phyloP scores from a whole-genome alignment of 2,888 invertebrate genomes.

The Crossocerus cetratus region DNA sequence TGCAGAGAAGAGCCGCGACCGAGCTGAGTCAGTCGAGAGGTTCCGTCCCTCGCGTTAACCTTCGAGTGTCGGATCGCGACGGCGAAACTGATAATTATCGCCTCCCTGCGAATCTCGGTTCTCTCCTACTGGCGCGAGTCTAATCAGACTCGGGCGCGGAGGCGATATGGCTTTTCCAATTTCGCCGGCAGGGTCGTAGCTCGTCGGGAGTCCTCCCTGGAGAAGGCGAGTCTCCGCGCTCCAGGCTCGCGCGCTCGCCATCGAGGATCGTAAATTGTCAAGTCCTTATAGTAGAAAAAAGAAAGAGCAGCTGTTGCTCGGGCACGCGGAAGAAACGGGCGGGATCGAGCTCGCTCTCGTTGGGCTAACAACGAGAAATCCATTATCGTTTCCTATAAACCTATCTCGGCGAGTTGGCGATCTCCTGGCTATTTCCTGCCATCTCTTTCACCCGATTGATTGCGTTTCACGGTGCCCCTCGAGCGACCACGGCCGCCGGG shows the following conservation, averaged over 20 bases:
- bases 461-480: neutral
- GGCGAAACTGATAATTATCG: neutral
- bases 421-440: too few species aligned
- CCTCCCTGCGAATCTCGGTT: too few species aligned
- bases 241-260: neutral
- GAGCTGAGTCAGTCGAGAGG: neutral
- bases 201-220: constrained; percentile 18
- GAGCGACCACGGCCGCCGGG: too few species aligned
- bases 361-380: too few species aligned
- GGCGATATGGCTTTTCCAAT: constrained; percentile 20
- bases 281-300: too few species aligned
- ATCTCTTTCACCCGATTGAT: constrained; percentile 6
- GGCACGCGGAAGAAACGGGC: too few species aligned
- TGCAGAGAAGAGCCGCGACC: too few species aligned
- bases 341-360: too few species aligned
- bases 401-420: too few species aligned
- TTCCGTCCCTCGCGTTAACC: neutral
- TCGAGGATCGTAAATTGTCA: neutral
- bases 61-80: constrained; percentile 4
- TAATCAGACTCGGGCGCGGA: neutral
- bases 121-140: too few species aligned
- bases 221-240: neutral
- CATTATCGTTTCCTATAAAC: too few species aligned
- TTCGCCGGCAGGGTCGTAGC: constrained; percentile 25
- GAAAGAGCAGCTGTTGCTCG: too few species aligned